Percentiles rank a stretch among this genome's conserved stretches.
Conservation (phyloP, 2,113 vertebrate genomes). For the Sinocyclocheilus maitianheensis region DNA sequence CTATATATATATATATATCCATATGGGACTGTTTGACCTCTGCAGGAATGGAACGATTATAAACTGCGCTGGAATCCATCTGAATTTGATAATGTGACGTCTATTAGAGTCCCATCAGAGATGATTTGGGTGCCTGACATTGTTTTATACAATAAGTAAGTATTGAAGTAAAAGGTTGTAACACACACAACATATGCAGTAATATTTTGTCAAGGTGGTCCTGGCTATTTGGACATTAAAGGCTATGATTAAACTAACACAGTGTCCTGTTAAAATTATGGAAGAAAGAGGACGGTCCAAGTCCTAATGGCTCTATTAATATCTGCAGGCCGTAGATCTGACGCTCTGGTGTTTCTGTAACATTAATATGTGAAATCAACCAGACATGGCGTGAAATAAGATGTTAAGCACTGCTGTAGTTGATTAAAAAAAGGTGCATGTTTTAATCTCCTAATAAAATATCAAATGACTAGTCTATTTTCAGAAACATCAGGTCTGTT, state of each 20-base stretch:
- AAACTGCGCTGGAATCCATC: conserved; percentile 89
- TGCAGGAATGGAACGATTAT: conserved; percentile 92
- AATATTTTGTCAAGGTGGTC: not conserved
- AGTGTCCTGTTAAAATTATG: not conserved
- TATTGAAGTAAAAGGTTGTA: conserved; percentile 6
- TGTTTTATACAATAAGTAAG: conserved; percentile 96
- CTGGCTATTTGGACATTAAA: not conserved
- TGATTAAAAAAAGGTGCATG: conserved; percentile 31
- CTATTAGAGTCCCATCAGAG: conserved; percentile 92
- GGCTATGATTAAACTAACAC: not conserved
- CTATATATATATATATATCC: not conserved
- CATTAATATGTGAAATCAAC: conserved; percentile 44
- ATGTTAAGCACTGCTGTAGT: conserved; percentile 42
- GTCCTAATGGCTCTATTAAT: conserved; percentile 28
- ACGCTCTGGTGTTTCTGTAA: conserved; percentile 21
- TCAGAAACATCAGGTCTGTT: not conserved
- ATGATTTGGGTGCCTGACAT: conserved; percentile 96
- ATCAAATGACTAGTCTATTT: conserved; percentile 44
- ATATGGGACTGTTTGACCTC: not conserved
- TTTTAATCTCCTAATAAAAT: conserved; percentile 45
- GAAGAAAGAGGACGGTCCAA: not conserved
- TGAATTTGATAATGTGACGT: conserved; percentile 89
- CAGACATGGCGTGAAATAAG: conserved; percentile 40
- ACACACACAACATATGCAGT: not conserved
- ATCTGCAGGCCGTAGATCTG: conserved; percentile 4